Evolutionary conservation across 2,888 invertebrate species (phyloP), one percentile per base, ranked within the genome.

Genomic region (Lottia scabra): DNA sequence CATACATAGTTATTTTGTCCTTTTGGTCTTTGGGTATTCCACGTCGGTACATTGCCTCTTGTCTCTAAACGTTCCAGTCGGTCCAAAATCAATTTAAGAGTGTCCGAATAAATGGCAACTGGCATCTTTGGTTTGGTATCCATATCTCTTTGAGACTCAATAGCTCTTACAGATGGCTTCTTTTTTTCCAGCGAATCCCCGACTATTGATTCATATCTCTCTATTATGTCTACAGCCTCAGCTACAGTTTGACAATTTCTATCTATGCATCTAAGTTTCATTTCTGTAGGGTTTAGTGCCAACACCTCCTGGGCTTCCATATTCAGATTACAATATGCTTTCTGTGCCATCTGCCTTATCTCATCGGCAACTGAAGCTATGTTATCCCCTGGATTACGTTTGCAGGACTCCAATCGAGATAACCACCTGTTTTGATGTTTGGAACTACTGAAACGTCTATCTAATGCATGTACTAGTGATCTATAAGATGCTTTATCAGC

Each of bases 241-340:
- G n/a, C n/a, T n/a, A n/a, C n/a, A n/a, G n/a, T 19, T 23, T 45
- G 8, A 67, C 67, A 67, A n/a, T 27, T 45, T 45, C 67, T 8
- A 67, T 67, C 67, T 16, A 67, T 67, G 19, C 67, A 67, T n/a
- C 27, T 38, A 19, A 38, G 45, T 23, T 67, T 67, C 19, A 67
- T 23, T 23, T 67, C 46, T 19, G 26, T 43, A 12, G 67, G 23
- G 19, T 67, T 67, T 23, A 67, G 27, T 23, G 67, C 43, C n/a
- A 67, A 12, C n/a, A 45, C 67, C 27, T 45, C 46, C 13, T 16
- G 46, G 46, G 46, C 46, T 13, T 46, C 16, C 13, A 16, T 46
- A 16, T 46, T 16, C 13, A 46, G 46, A 16, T 46, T 46, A 16
- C 15, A 46, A 16, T 46, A 46, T 46, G 46, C 46, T 46, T 16